Evolutionary conservation across 2,888 invertebrate genomes (phyloP).

Genomic region (Eulithis testata): DNA sequence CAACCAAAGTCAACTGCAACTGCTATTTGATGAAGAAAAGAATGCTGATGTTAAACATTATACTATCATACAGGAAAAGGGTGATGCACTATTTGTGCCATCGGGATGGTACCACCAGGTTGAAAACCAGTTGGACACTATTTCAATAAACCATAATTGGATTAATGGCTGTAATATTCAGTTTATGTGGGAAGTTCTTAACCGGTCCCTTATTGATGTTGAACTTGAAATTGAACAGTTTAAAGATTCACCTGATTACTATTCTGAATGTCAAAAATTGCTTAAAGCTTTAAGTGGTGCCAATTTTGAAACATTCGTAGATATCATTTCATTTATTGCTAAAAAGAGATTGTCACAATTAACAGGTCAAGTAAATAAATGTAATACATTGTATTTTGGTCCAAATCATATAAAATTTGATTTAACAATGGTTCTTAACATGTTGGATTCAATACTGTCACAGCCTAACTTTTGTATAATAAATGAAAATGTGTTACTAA

Average conservation of each 20-base stretch:
- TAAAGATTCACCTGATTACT: slow-evolving; percentile 87
- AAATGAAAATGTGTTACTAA: slow-evolving; percentile 11
- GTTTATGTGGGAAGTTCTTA: slow-evolving; percentile 88
- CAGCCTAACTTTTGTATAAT: slow-evolving; percentile 25
- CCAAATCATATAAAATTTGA: slow-evolving; percentile 71
- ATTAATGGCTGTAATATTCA: slow-evolving; percentile 95
- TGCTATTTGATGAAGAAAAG: slow-evolving; percentile 63
- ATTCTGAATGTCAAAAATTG: slow-evolving; percentile 92
- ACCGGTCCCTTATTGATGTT: slow-evolving; percentile 86
- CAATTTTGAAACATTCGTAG: slow-evolving; percentile 88
- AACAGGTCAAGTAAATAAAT: slow-evolving; percentile 59
- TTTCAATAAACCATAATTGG: slow-evolving; percentile 99
- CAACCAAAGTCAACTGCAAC: slow-evolving; percentile 87
- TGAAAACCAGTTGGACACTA: slow-evolving; percentile 94
- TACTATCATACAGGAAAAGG: slow-evolving; percentile 91
- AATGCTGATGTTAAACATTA: slow-evolving; percentile 70
- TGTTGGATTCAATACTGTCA: slow-evolving; percentile 20
- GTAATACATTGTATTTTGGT: slow-evolving; percentile 70
- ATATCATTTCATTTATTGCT: slow-evolving; percentile 87
- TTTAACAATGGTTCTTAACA: slow-evolving; percentile 49
- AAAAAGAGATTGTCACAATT: slow-evolving; percentile 83
- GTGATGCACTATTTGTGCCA: slow-evolving; percentile 97
- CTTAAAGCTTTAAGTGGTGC: slow-evolving; percentile 91
- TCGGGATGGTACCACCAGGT: slow-evolving; percentile 99
- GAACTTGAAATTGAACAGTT: slow-evolving; percentile 93